Evolutionary conservation across 2,797 vertebrate species (phyloP).

Genomic region (Antennarius maculatus): DNA sequence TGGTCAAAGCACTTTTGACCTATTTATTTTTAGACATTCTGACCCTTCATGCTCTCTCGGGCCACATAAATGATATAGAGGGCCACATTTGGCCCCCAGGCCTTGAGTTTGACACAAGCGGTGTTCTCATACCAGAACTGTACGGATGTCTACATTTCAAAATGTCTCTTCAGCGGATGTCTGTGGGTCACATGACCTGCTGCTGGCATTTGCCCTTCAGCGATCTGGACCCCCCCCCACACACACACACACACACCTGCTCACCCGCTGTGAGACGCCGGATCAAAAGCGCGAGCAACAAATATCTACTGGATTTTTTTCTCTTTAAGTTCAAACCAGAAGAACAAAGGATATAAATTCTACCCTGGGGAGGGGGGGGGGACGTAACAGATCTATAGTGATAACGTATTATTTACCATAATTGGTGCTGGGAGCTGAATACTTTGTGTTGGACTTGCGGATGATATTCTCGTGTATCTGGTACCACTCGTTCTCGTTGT

Average conservation of each 20-base stretch:
- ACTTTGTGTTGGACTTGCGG: conserved; percentile 98
- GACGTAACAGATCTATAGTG: conserved; percentile 3
- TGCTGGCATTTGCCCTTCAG: background rate
- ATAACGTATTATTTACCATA: conserved; percentile 85
- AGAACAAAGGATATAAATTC: background rate
- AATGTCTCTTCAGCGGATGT: background rate
- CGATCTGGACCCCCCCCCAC: background rate
- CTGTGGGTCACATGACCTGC: conserved; percentile 5
- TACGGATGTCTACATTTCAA: background rate
- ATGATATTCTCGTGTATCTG: conserved; percentile 99
- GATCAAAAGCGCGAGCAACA: conserved; percentile 1
- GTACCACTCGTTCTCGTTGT: conserved; percentile 98
- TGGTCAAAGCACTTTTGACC: too few species aligned
- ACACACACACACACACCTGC: background rate
- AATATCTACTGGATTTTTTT: background rate
- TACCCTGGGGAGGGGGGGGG: background rate
- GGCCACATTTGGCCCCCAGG: too few species aligned
- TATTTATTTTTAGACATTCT: too few species aligned
- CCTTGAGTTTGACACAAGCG: too few species aligned
- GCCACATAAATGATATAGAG: too few species aligned
- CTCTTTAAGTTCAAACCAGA: background rate
- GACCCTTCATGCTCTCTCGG: too few species aligned
- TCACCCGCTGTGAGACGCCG: background rate
- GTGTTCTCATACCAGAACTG: background rate
- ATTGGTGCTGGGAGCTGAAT: conserved; percentile 97